Percentiles rank a stretch among this genome's conserved stretches.
phyloP scores from a whole-genome alignment of 2,797 vertebrate genomes.

The Lophius americanus region DNA sequence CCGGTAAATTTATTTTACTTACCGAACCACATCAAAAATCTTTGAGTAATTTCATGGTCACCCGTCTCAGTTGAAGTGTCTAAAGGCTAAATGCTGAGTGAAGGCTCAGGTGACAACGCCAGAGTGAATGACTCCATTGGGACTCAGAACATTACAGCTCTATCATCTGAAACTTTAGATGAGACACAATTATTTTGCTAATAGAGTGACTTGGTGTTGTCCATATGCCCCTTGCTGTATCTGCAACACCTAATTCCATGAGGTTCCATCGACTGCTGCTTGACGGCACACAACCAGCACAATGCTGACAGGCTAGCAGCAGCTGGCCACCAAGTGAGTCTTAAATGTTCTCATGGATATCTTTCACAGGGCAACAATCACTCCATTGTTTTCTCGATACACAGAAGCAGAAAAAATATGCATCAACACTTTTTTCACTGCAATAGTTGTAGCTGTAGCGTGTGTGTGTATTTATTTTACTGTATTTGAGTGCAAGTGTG shows the following conservation, averaged over 20 bases:
- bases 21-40: neutral
- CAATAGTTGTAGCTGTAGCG: conserved; percentile 17
- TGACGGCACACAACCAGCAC: neutral
- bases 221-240: conserved; percentile 51
- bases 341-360: conserved; percentile 70
- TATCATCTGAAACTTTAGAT: conserved; percentile 50
- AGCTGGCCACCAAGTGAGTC: conserved; percentile 49
- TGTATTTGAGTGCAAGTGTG: neutral
- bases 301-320: conserved; percentile 29
- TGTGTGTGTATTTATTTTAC: conserved; percentile 15
- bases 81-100: conserved; percentile 4
- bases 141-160: conserved; percentile 1
- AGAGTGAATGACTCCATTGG: conserved; percentile 4
- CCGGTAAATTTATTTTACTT: neutral
- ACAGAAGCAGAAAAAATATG: conserved; percentile 56
- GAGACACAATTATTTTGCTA: conserved; percentile 7
- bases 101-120: conserved; percentile 44
- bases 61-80: conserved; percentile 2
- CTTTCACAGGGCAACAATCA: conserved; percentile 72
- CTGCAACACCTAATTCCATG: conserved; percentile 2
- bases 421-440: conserved; percentile 50
- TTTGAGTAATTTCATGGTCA: conserved; percentile 17
- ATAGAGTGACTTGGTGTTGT: conserved; percentile 33
- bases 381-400: conserved; percentile 56
- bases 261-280: conserved; percentile 51